Evolutionary conservation across 2,113 vertebrate species (phyloP), one percentile per base, ranked within the genome.

Genomic region (Prionailurus bengalensis): DNA sequence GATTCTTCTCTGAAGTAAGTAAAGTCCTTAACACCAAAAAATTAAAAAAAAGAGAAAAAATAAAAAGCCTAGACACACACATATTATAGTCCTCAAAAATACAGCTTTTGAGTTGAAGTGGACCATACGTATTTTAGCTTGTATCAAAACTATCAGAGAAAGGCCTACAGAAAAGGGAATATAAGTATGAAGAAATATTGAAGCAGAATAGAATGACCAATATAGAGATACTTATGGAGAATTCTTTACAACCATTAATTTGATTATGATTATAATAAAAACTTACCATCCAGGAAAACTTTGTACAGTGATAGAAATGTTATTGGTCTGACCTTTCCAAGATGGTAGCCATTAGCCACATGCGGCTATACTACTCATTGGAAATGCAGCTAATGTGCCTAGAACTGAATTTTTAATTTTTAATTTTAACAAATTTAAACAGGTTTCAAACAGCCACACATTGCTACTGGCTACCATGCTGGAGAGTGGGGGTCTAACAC

Each of bases 1-100:
- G 48, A 90, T 36, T 80, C 23, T 82, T 92, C n/a, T 61, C 51
- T 39, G 68, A 97, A 92, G n/a, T 27, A 89, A 94, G 70, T 27
- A 29, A 65, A 85, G 21, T 70, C 13, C 33, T 88, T 84, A 81
- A 48, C 92, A 91, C 45, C 21, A 70, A 84, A 76, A 15, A 45
- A 61, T 55, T 7, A 3, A 10, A 7, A 58, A 58, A 58, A 21
- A 23, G 7, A 45, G 45, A 61, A 61, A 42, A 53, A 29, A 17
- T 73, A 23, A 23, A 17, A 80, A 45, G n/a, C 17, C 39, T 70
- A 84, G 55, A 91, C 68, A 48, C 3, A 81, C 36, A 73, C 17
- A 61, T 19, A n/a, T 17, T 27, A 88, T 61, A 33, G n/a, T 23
- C 7, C 73, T 86, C 48, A 89, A 88, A 76, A 85, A 81, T 42